These are phyloP conservation scores for Octonoba sinensis DNA, from an alignment of 2,888 invertebrate species.

Conservation along the genomic window DNA sequence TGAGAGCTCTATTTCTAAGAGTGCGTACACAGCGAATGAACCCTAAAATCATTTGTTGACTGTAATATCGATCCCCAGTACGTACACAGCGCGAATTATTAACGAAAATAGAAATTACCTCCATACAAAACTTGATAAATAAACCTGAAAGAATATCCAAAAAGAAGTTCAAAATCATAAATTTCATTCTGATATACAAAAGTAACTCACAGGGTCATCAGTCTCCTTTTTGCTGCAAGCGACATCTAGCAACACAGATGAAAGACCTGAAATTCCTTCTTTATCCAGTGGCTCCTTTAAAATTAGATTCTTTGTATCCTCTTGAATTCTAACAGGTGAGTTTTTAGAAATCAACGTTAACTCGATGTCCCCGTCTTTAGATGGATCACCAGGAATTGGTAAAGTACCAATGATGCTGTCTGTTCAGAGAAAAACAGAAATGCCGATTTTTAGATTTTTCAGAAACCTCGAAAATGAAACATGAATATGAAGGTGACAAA, in stretches of 20 bases:
- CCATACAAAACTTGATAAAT: too few relatives aligned
- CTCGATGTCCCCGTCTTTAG: conserved; percentile 80
- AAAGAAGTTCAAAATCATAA: too few relatives aligned
- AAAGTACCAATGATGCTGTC: conserved; percentile 75
- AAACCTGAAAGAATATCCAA: too few relatives aligned
- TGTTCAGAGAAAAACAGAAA: conserved; percentile 8
- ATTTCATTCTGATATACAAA: not conserved
- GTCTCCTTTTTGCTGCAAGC: conserved; percentile 77
- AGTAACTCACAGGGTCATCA: conserved; percentile 79
- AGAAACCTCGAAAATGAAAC: too few relatives aligned
- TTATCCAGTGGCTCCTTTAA: conserved; percentile 84
- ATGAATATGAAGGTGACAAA: too few relatives aligned
- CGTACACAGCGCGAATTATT: too few relatives aligned
- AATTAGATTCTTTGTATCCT: conserved; percentile 85
- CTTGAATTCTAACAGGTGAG: conserved; percentile 80
- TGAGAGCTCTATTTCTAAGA: too few relatives aligned
- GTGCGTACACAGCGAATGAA: too few relatives aligned
- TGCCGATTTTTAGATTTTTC: too few relatives aligned
- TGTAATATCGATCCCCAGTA: too few relatives aligned
- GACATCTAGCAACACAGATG: conserved; percentile 61
- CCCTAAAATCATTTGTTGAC: too few relatives aligned
- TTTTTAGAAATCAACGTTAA: conserved; percentile 83
- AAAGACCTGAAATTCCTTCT: conserved; percentile 68
- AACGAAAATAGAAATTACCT: too few relatives aligned
- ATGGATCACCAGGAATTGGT: conserved; percentile 85